Percentiles rank a stretch among this genome's conserved stretches.
Evolutionary conservation across 2,113 vertebrate genomes (phyloP).

Genomic region (Vidua macroura): DNA sequence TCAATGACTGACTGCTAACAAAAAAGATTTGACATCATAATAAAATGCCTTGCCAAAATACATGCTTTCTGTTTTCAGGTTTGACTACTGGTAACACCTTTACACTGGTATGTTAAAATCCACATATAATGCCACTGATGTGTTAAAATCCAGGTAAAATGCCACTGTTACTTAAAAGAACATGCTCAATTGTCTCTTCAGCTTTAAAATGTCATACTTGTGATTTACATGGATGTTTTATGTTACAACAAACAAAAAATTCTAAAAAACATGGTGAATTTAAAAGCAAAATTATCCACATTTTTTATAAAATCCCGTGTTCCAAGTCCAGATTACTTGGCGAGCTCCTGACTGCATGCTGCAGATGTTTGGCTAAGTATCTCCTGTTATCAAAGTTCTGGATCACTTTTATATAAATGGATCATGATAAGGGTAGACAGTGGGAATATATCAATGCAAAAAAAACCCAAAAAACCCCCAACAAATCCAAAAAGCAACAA

Average conservation of each 20-base stretch:
- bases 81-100: not conserved
- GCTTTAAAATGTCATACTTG: not conserved
- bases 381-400: not conserved
- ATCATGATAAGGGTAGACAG: not conserved
- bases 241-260: not conserved
- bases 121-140: not conserved
- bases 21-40: not conserved
- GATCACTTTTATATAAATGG: not conserved
- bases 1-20: slow-evolving; percentile 7
- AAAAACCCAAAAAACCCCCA: not conserved
- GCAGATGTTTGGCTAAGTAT: not conserved
- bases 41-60: slow-evolving; percentile 3
- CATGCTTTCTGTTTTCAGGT: not conserved
- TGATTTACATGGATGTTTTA: not conserved
- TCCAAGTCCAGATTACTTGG: not conserved
- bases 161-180: not conserved
- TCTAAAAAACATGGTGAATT: not conserved
- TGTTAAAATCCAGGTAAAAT: not conserved
- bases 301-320: not conserved
- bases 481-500: not conserved
- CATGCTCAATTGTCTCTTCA: accelerated
- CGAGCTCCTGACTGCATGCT: not conserved
- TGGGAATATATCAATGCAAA: not conserved
- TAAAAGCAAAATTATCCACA: not conserved
- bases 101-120: not conserved